These are phyloP conservation scores for Pinna nobilis DNA, from an alignment of 1,140 invertebrate genomes.

Conservation along the genomic window DNA sequence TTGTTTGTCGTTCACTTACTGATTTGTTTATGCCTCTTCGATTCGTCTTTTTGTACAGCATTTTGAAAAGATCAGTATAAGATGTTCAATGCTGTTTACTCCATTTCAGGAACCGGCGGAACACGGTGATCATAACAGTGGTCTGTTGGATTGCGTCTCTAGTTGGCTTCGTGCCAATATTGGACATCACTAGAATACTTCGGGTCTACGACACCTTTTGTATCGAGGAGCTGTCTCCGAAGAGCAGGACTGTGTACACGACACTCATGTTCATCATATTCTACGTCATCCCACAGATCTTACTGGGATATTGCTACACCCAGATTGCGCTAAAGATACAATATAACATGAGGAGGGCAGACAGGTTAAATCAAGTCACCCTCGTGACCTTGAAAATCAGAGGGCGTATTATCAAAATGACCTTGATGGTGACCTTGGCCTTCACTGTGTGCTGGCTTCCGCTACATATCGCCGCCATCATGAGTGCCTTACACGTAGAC, in stretches of 20 bases:
- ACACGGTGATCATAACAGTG: constrained; percentile 37
- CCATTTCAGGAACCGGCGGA: constrained; percentile 50
- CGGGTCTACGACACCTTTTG: constrained; percentile 20
- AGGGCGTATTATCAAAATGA: constrained; percentile 85
- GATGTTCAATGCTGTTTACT: too few species aligned
- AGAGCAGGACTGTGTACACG: constrained; percentile 42
- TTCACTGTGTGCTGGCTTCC: constrained; percentile 94
- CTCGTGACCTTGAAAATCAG: constrained; percentile 41
- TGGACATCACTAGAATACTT: constrained; percentile 27
- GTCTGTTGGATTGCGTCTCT: constrained; percentile 53
- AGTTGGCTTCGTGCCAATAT: constrained; percentile 38
- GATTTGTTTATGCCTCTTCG: too few species aligned
- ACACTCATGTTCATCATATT: constrained; percentile 46
- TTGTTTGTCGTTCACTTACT: too few species aligned
- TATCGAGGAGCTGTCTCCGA: constrained; percentile 17
- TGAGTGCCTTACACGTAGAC: constrained; percentile 91
- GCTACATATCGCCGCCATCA: constrained; percentile 81
- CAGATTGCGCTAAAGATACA: constrained; percentile 60
- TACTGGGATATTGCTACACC: constrained; percentile 52
- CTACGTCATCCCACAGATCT: constrained; percentile 51
- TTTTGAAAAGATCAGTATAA: too few species aligned
- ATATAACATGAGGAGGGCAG: constrained; percentile 33
- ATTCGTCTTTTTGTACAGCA: too few species aligned
- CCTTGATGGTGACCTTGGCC: constrained; percentile 89
- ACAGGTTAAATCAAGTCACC: constrained; percentile 20